These are phyloP conservation scores for Nanger granti DNA, from an alignment of 2,113 vertebrate species.

Conservation along the genomic window DNA sequence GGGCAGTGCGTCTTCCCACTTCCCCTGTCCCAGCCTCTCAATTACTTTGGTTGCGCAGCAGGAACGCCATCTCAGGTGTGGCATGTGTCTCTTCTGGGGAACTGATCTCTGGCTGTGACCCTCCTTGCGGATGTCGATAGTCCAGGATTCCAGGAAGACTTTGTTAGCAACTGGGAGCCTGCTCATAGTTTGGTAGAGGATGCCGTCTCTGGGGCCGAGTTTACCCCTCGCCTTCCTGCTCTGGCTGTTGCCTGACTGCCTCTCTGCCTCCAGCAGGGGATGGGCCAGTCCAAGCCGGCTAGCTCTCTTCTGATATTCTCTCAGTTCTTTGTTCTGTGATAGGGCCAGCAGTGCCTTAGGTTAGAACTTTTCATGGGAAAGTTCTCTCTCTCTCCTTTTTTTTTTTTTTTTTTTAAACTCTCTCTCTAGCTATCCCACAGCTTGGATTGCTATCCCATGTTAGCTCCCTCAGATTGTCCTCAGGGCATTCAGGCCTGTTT, in stretches of 20 bases:
- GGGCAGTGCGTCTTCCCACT: neutral
- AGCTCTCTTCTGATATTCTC: neutral
- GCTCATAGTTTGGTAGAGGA: neutral
- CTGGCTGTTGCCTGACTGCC: neutral
- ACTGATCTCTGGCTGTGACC: neutral
- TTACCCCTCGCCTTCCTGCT: neutral
- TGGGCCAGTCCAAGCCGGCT: neutral
- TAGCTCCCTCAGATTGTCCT: neutral
- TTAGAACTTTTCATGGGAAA: neutral
- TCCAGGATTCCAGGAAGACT: neutral
- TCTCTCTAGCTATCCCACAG: neutral
- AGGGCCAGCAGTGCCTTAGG: neutral
- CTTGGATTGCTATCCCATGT: neutral
- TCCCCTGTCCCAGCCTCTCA: neutral
- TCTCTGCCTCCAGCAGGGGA: neutral
- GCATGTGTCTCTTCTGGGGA: neutral
- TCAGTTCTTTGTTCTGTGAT: neutral
- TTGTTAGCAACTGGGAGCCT: neutral
- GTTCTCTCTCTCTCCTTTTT: neutral
- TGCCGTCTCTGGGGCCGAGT: neutral
- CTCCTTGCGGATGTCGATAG: accelerated
- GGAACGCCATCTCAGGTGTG: neutral
- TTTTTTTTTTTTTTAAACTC: accelerated
- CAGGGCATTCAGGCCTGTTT: neutral
- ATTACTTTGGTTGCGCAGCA: neutral